Conservation (phyloP, 1,140 invertebrate species). For the Metopolophium dirhodum region DNA sequence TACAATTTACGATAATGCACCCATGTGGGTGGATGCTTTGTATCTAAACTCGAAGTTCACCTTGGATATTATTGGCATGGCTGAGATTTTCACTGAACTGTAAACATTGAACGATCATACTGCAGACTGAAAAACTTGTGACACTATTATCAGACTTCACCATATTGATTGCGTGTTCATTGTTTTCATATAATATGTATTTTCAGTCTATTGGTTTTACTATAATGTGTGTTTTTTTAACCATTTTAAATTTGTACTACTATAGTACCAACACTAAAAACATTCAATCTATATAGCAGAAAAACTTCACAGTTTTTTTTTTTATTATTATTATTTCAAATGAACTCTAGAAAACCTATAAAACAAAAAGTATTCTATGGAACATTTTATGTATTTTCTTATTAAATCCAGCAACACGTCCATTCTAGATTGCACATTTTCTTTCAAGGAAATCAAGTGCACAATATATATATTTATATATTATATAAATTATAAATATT, state of each 20-base stretch:
- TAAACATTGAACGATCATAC: no score
- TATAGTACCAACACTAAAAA: no score
- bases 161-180: background rate
- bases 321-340: background rate
- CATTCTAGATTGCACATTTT: background rate
- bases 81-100: no score
- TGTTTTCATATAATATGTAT: background rate
- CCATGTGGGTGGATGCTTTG: no score
- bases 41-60: no score
- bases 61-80: no score
- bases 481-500: no score
- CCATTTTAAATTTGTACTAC: no score
- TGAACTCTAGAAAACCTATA: background rate
- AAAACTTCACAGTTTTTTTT: background rate
- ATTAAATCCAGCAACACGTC: background rate
- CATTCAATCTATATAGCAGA: background rate
- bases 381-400: background rate
- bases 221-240: background rate
- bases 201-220: background rate
- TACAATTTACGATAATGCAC: no score
- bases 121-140: no score
- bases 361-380: background rate
- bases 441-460: no score
- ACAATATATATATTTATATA: background rate
- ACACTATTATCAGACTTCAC: no score